A percentile compares a stretch with the other conserved stretches of the same genome.
These are phyloP conservation scores for Mormyrops attenuatus DNA, from an alignment of 2,797 vertebrate species.

Conservation along the genomic window DNA sequence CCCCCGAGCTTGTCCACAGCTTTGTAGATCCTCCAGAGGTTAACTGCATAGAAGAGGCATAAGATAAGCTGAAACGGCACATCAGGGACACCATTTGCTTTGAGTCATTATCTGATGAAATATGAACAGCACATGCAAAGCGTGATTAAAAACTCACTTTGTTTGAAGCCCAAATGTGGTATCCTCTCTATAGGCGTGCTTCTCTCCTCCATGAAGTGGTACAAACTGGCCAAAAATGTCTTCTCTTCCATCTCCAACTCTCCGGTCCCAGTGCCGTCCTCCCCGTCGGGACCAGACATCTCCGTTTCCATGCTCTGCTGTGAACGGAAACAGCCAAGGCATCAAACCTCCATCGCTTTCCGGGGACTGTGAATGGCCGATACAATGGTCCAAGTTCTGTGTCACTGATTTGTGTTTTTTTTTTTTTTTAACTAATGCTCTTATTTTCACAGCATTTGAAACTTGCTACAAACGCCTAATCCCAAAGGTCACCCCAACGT, in stretches of 20 bases:
- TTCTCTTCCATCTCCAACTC: conserved; percentile 68
- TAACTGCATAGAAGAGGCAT: conserved; percentile 62
- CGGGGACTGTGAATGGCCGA: not conserved
- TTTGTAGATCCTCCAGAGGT: conserved; percentile 92
- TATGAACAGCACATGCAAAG: not conserved
- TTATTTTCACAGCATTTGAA: not conserved
- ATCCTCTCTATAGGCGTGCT: conserved; percentile 89
- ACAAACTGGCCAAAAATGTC: conserved; percentile 74
- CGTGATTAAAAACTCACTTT: conserved; percentile 65
- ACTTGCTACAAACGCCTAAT: not conserved
- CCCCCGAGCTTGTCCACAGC: conserved; percentile 86
- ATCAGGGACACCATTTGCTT: not conserved
- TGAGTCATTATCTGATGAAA: not conserved
- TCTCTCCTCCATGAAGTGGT: conserved; percentile 86
- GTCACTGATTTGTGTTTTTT: not conserved
- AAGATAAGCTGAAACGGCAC: not conserved
- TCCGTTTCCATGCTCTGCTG: conserved; percentile 63
- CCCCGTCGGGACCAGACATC: conserved; percentile 47
- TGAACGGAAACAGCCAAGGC: not conserved
- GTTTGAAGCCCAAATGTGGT: conserved; percentile 92
- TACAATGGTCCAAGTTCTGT: not conserved
- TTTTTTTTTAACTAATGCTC: not conserved
- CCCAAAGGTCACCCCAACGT: not conserved
- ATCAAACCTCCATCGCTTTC: not conserved
- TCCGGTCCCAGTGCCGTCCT: conserved; percentile 43